phyloP scores from a whole-genome alignment of 35 echinoderm and acorn worm genomes.

The Apostichopus californicus region DNA sequence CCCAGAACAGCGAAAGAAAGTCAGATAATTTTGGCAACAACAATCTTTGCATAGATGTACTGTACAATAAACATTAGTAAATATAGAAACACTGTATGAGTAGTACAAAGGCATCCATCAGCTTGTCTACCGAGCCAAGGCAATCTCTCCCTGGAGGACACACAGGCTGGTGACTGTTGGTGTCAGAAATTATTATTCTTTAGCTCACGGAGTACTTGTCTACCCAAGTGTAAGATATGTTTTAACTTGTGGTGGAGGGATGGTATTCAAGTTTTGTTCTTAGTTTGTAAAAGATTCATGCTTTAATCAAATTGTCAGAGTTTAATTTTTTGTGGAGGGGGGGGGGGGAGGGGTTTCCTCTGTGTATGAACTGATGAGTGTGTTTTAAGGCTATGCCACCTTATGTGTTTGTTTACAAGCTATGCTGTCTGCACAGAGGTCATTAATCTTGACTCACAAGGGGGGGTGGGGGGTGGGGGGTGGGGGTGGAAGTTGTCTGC shows the following conservation, averaged over 20 bases:
- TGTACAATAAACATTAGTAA: too few relatives aligned
- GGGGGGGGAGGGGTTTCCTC: too few relatives aligned
- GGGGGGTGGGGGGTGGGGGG: too few relatives aligned
- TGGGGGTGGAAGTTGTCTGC: too few relatives aligned
- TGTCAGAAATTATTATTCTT: background rate
- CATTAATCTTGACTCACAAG: background rate
- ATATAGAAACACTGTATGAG: background rate
- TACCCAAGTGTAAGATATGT: background rate
- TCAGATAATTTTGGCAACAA: too few relatives aligned
- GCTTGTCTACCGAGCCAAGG: background rate
- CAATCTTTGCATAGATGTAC: too few relatives aligned
- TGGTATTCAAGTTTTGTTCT: background rate
- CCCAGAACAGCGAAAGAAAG: too few relatives aligned
- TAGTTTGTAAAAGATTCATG: constrained; percentile 33
- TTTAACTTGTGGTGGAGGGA: background rate
- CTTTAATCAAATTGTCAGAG: background rate
- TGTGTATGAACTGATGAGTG: too few relatives aligned
- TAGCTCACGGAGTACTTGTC: background rate
- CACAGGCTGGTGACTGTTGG: background rate
- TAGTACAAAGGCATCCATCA: background rate
- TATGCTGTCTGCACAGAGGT: background rate
- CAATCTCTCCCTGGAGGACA: background rate
- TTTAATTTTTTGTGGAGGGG: too few relatives aligned
- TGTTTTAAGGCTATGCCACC: too few relatives aligned
- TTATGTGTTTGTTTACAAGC: too few relatives aligned